A percentile compares a stretch with the other conserved stretches of the same genome.
Evolutionary conservation across 2,797 vertebrate species (phyloP).

Genomic region (Manis crassicaudata): DNA sequence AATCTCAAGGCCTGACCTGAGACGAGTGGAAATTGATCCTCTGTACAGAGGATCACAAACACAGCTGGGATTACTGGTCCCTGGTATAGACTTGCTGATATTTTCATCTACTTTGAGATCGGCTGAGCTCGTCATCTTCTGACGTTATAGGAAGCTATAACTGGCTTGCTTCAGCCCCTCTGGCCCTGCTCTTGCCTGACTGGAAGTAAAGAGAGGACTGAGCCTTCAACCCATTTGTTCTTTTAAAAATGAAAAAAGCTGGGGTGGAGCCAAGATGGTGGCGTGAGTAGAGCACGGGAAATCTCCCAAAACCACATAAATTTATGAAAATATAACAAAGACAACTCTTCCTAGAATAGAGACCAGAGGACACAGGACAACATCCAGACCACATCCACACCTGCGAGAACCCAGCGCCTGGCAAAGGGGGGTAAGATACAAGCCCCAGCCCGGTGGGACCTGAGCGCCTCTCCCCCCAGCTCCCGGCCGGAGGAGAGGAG

Average conservation of each 20-base stretch:
- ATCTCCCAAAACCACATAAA: too few species aligned
- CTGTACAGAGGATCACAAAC: neutral
- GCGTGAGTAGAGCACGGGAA: too few species aligned
- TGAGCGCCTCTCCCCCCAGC: too few species aligned
- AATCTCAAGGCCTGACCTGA: conserved; percentile 3
- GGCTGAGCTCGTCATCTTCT: neutral
- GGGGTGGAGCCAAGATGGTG: too few species aligned
- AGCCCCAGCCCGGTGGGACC: too few species aligned
- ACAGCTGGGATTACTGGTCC: neutral
- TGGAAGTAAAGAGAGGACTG: neutral
- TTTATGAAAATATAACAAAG: too few species aligned
- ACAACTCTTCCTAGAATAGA: too few species aligned
- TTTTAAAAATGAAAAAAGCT: neutral
- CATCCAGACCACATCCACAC: too few species aligned
- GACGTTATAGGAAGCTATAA: neutral
- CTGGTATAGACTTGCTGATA: neutral
- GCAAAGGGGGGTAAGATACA: too few species aligned
- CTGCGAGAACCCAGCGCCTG: too few species aligned
- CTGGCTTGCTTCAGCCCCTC: neutral
- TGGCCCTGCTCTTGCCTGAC: neutral
- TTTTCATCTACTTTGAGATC: neutral
- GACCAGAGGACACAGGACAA: too few species aligned
- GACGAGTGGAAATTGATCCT: neutral
- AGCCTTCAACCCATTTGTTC: neutral
- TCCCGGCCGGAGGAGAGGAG: too few species aligned